Conservation (phyloP, 2,797 vertebrate species). For the Loriculus beryllinus region DNA sequence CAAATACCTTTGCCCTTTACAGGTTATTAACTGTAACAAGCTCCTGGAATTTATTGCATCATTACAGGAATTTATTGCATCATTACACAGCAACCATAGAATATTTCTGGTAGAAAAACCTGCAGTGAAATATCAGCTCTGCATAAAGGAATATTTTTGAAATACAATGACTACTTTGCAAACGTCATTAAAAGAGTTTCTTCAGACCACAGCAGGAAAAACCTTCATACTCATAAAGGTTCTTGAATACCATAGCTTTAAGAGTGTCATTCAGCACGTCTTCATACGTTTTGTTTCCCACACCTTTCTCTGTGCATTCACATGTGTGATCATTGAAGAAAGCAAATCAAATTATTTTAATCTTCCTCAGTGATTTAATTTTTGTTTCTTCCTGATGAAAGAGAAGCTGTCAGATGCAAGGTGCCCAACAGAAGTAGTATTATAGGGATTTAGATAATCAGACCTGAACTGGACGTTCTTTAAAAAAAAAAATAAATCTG, state of each 20-base stretch:
- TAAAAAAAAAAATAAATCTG: not conserved
- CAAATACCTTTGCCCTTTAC: conserved; percentile 58
- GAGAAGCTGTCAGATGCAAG: not conserved
- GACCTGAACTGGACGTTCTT: not conserved
- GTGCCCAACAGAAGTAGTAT: rapidly evolving
- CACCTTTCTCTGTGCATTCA: not conserved
- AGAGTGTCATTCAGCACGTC: not conserved
- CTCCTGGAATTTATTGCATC: conserved; percentile 32
- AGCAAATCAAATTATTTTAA: not conserved
- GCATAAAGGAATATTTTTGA: not conserved
- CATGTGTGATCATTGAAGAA: not conserved
- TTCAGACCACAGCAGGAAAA: not conserved
- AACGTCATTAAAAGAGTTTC: not conserved
- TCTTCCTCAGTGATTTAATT: not conserved
- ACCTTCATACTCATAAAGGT: not conserved
- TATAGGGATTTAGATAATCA: not conserved
- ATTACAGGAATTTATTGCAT: conserved; percentile 52
- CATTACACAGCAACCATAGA: conserved; percentile 2
- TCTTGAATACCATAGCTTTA: not conserved
- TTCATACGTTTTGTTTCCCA: not conserved
- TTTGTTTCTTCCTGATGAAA: not conserved
- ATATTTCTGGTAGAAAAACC: not conserved
- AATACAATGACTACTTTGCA: not conserved
- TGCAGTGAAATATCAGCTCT: not conserved
- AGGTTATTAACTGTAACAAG: conserved; percentile 57